A percentile compares a stretch with the other conserved stretches of the same genome.
These are phyloP conservation scores for Drosophila nigricruria DNA, from an alignment of 2,888 invertebrate genomes.

Conservation along the genomic window DNA sequence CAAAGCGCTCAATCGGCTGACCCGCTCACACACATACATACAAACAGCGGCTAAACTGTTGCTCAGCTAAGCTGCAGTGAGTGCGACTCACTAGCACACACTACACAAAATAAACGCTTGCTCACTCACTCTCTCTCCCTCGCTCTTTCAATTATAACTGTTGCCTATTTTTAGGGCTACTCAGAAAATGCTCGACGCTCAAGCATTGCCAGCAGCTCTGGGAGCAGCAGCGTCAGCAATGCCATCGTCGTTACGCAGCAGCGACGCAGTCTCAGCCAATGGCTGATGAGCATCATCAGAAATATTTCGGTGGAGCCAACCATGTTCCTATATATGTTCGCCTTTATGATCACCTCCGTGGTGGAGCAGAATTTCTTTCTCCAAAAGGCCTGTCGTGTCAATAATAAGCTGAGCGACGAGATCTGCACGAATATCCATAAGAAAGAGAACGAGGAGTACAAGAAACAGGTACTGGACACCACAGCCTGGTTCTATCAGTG, in stretches of 20 bases:
- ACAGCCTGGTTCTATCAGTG: constrained; percentile 92
- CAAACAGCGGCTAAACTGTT: constrained; percentile 1
- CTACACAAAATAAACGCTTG: background rate
- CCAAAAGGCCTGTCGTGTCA: constrained; percentile 91
- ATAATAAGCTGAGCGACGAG: constrained; percentile 89
- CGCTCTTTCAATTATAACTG: background rate
- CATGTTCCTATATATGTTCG: constrained; percentile 95
- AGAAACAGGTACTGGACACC: constrained; percentile 91
- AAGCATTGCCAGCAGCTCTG: constrained; percentile 56
- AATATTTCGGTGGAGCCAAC: constrained; percentile 92
- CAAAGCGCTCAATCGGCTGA: background rate
- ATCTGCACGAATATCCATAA: constrained; percentile 89
- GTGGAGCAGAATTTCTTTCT: constrained; percentile 92
- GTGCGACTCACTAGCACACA: too few species aligned
- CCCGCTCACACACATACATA: background rate
- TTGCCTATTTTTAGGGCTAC: constrained; percentile 70
- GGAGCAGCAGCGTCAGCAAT: constrained; percentile 16
- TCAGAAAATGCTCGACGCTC: constrained; percentile 39
- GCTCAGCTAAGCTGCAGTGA: constrained; percentile 11
- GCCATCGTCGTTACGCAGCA: constrained; percentile 3
- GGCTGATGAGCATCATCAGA: constrained; percentile 31
- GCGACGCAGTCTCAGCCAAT: constrained; percentile 23
- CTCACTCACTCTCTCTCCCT: background rate
- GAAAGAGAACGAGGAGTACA: constrained; percentile 86
- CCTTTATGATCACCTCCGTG: constrained; percentile 92